A percentile compares a stretch with the other conserved stretches of the same genome.
Conservation (phyloP, 1,140 invertebrate species). For the Melitaea cinxia region DNA sequence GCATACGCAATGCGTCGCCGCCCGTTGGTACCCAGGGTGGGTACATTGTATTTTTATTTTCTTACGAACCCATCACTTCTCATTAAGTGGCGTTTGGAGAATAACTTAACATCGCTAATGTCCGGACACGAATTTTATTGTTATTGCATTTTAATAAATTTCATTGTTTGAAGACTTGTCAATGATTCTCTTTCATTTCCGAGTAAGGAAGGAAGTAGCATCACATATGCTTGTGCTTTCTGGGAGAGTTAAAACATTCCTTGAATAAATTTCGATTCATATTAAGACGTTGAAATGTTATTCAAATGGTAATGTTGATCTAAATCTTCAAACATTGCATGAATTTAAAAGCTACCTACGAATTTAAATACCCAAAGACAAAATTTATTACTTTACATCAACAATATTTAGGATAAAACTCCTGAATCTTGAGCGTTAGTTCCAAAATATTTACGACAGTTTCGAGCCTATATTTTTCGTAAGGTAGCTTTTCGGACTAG, state of each 20-base stretch:
- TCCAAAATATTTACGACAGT: too few species aligned
- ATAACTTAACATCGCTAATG: slow-evolving; percentile 79
- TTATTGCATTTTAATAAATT: slow-evolving; percentile 81
- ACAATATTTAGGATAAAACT: too few species aligned
- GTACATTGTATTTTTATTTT: slow-evolving; percentile 79
- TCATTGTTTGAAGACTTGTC: slow-evolving; percentile 70
- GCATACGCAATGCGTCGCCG: slow-evolving; percentile 63
- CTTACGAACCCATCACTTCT: slow-evolving; percentile 81
- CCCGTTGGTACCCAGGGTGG: slow-evolving; percentile 55
- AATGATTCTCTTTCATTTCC: slow-evolving; percentile 61
- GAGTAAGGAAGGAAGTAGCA: slow-evolving; percentile 71
- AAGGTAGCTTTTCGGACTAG: too few species aligned
- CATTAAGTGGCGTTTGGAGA: slow-evolving; percentile 81
- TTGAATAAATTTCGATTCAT: not conserved
- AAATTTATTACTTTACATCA: too few species aligned
- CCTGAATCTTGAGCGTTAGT: too few species aligned
- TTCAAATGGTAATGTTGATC: too few species aligned
- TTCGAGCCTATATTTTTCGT: too few species aligned
- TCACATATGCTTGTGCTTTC: slow-evolving; percentile 52
- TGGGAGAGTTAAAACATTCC: slow-evolving; percentile 46
- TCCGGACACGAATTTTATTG: slow-evolving; percentile 81
- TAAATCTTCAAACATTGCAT: too few species aligned
- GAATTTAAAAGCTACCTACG: not conserved
- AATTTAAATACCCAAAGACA: too few species aligned
- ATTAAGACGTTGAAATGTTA: not conserved